Percentiles rank a stretch among this genome's conserved stretches.
phyloP scores from a whole-genome alignment of 2,113 vertebrate genomes.

The Dipodomys stephensi region DNA sequence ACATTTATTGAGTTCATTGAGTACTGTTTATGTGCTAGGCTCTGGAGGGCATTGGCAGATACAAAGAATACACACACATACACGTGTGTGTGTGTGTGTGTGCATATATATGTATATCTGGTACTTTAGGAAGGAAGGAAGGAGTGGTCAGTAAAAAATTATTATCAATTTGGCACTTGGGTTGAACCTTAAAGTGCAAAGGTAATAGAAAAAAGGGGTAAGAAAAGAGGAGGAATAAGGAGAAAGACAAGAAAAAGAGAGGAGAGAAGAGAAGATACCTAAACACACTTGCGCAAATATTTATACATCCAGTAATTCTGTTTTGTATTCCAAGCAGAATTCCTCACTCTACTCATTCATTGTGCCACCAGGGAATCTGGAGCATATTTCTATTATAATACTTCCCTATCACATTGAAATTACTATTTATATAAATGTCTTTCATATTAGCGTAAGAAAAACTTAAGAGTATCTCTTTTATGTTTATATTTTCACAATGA shows the following conservation, averaged over 20 bases:
- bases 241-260: not conserved
- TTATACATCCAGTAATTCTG: not conserved
- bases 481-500: constrained; percentile 1
- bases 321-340: not conserved
- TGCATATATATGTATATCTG: too few relatives aligned
- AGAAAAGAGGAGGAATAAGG: not conserved
- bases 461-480: constrained; percentile 32
- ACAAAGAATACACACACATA: too few relatives aligned
- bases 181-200: not conserved
- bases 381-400: not conserved
- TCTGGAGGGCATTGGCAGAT: not conserved
- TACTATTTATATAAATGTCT: not conserved
- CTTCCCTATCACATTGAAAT: not conserved
- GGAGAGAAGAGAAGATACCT: not conserved
- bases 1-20: not conserved
- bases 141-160: not conserved
- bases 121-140: too few relatives aligned
- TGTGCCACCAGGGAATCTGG: not conserved
- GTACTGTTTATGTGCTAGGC: not conserved
- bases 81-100: too few relatives aligned
- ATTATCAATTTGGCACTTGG: not conserved
- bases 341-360: not conserved
- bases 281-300: not conserved
- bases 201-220: not conserved
- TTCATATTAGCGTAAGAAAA: not conserved